phyloP scores from a whole-genome alignment of 2,888 invertebrate genomes.

The Tetragonula carbonaria region DNA sequence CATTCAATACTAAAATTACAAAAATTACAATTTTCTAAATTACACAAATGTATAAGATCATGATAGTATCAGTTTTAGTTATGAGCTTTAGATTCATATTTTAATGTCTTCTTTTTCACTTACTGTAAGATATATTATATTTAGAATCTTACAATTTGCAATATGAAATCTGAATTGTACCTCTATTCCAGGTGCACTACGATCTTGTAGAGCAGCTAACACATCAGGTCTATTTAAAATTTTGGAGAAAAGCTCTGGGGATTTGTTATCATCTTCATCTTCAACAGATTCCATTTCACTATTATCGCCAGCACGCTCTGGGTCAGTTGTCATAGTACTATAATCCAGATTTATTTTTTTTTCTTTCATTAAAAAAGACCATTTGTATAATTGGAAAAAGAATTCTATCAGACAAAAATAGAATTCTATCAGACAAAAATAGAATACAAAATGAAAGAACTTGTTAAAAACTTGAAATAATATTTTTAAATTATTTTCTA shows the following conservation, averaged over 20 bases:
- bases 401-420: neutral
- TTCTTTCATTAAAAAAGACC: slow-evolving; percentile 16
- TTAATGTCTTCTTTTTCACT: neutral
- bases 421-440: neutral
- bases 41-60: neutral
- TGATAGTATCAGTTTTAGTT: neutral
- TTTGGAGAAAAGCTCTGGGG: slow-evolving; percentile 84
- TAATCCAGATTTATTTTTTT: slow-evolving; percentile 60
- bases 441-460: neutral
- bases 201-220: slow-evolving; percentile 86
- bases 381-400: neutral
- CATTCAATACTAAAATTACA: neutral
- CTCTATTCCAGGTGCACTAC: slow-evolving; percentile 86
- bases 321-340: slow-evolving; percentile 87
- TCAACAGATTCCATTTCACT: slow-evolving; percentile 89
- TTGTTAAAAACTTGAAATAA: no score
- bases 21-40: neutral
- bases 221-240: slow-evolving; percentile 85
- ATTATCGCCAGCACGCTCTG: slow-evolving; percentile 88
- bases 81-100: neutral
- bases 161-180: slow-evolving; percentile 65
- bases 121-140: neutral
- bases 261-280: slow-evolving; percentile 87
- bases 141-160: slow-evolving; percentile 23
- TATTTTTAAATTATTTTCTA: neutral